Evolutionary conservation across 2,888 invertebrate species (phyloP).

Genomic region (Teleiodes luculella): DNA sequence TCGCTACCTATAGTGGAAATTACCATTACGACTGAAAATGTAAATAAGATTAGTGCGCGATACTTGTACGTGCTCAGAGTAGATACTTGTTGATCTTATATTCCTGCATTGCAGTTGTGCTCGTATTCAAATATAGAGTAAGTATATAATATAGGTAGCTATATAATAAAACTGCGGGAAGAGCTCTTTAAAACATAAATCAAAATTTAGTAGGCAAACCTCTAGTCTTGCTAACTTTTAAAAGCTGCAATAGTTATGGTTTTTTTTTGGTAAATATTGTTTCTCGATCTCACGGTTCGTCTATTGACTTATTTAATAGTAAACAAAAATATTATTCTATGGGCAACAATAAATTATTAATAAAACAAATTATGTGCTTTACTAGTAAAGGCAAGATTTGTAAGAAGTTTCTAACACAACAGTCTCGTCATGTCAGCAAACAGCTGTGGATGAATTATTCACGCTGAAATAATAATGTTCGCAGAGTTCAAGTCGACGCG

Average conservation of each 20-base stretch:
- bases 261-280: too few species aligned
- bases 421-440: not conserved
- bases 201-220: too few species aligned
- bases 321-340: too few species aligned
- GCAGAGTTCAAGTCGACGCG: not conserved
- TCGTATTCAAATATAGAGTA: not conserved
- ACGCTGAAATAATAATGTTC: not conserved
- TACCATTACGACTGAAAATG: not conserved
- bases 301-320: too few species aligned
- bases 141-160: not conserved
- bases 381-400: not conserved
- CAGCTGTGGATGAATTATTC: slow-evolving; percentile 8
- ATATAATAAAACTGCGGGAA: not conserved
- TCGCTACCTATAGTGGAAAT: not conserved
- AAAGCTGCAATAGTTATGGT: too few species aligned
- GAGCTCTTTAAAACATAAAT: too few species aligned
- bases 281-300: too few species aligned
- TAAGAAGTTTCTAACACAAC: not conserved
- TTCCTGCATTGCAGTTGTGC: slow-evolving; percentile 8
- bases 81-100: slow-evolving; percentile 6
- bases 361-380: not conserved
- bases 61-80: not conserved
- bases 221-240: too few species aligned
- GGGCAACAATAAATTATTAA: too few species aligned
- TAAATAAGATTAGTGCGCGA: not conserved